Base-by-base conservation (phyloP, 2,797 vertebrate genomes). In the Hozukius guyotensis region DNA sequence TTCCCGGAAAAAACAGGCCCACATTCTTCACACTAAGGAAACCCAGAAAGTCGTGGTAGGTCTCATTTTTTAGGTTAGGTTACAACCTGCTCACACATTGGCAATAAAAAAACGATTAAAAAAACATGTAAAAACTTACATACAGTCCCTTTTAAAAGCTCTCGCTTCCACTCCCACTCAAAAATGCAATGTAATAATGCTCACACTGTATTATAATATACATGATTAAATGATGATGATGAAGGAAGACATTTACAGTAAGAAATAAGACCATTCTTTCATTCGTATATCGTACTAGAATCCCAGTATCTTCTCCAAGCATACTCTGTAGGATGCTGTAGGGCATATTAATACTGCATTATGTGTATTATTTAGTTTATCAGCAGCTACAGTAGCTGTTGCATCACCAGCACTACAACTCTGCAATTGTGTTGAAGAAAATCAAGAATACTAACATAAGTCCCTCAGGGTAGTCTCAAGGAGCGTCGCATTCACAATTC, bases 341-440 rank as follows among this genome's bases (percentile, higher is more conserved):
- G 46, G 42, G 36, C 77, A 24, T 36, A 59, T 88, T 78, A 72
- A 80, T 71, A 64, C 46, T 75, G 55, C 62, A 71, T 80, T 59
- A 63, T 22, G 27, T 61, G 55, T 57, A 75, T 73, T 66, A 76
- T 85, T 81, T 71, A 90, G 20, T 77, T 57, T 49, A 8, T 82
- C 49, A 77, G 46, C 25, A 46, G 53, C 71, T 24, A 38, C 36
- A 73, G 11, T 27, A 70, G 27, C 31, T 77, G 49, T 27, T 68
- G n/a, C 74, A 53, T 70, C 42, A 82, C 71, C 13, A 68, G 34
- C 66, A 9, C 60, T 38, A 53, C 75, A 72, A 77, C 42, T 72
- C 34, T 73, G 34, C n/a, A 22, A 53, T 53, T 22, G 34, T 46
- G 22, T 20, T 42, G 5, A 53, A 25, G 14, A 27, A 65, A 49